phyloP scores from a whole-genome alignment of 2,113 vertebrate genomes.

The Rana temporaria region DNA sequence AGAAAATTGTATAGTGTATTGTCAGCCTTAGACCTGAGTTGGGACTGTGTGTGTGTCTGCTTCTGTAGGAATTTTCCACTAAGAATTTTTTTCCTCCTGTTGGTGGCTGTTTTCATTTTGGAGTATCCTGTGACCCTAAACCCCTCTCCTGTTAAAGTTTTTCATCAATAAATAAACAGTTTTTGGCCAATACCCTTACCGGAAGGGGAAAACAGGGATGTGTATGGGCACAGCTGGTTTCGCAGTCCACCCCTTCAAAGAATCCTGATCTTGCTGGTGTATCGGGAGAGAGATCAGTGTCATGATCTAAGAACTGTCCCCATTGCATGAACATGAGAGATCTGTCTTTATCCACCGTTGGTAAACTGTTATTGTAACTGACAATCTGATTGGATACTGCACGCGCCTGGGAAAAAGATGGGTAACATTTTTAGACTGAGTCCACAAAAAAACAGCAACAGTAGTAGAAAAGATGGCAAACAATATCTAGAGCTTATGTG shows the following conservation, averaged over 20 bases:
- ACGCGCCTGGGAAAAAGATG: constrained; percentile 72
- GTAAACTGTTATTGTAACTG: constrained; percentile 61
- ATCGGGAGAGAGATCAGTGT: constrained; percentile 78
- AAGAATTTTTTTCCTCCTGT: no score
- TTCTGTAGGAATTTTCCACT: no score
- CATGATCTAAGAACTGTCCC: constrained; percentile 88
- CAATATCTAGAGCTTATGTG: no score
- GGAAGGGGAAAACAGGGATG: constrained; percentile 88
- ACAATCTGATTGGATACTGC: constrained; percentile 85
- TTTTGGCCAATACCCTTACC: constrained; percentile 64
- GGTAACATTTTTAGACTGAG: no score
- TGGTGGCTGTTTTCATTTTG: no score
- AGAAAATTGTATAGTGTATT: no score
- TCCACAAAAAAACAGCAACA: no score
- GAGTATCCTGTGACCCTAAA: no score
- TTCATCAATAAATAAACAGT: neutral
- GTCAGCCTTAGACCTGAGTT: no score
- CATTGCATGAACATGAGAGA: constrained; percentile 83
- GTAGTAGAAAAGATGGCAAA: no score
- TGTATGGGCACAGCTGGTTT: constrained; percentile 72
- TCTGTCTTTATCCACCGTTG: constrained; percentile 68
- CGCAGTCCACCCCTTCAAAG: constrained; percentile 72
- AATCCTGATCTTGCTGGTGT: constrained; percentile 79
- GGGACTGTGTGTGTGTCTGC: no score
- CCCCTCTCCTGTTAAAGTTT: no score